Percentiles rank a stretch among this genome's conserved stretches.
Evolutionary conservation across 2,797 vertebrate species (phyloP).

Genomic region (Ctenopoma multispine): DNA sequence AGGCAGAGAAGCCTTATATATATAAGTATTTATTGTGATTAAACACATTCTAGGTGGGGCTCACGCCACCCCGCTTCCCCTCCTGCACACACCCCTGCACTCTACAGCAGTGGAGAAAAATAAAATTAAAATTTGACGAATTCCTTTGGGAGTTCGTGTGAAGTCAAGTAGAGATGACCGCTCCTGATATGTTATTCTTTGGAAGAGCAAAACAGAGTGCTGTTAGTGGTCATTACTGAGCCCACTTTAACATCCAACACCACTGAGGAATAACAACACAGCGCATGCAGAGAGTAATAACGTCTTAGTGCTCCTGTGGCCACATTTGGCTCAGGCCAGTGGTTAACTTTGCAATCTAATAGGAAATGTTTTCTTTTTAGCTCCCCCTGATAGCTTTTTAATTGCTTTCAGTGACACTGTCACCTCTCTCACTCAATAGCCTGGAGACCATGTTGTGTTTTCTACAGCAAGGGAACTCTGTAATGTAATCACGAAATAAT

Average conservation of each 20-base stretch:
- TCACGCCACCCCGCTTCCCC: neutral
- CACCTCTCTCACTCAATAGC: conserved; percentile 63
- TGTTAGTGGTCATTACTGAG: conserved; percentile 58
- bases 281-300: conserved; percentile 64
- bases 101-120: conserved; percentile 2
- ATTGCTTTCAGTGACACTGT: conserved; percentile 77
- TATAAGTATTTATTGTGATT: neutral
- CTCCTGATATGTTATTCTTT: conserved; percentile 39
- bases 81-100: neutral
- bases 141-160: conserved; percentile 25
- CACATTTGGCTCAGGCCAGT: conserved; percentile 58
- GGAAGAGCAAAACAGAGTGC: conserved; percentile 30
- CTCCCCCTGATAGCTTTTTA: conserved; percentile 74
- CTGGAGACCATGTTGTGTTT: conserved; percentile 57
- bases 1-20: neutral
- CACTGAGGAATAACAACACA: conserved; percentile 53
- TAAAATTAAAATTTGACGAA: conserved; percentile 28
- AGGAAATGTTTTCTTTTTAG: conserved; percentile 71
- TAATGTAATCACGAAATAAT: conserved; percentile 77
- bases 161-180: conserved; percentile 21
- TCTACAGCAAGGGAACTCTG: conserved; percentile 22
- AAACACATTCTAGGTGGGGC: neutral
- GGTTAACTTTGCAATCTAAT: conserved; percentile 71
- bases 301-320: conserved; percentile 50
- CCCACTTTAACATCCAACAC: conserved; percentile 51